These are phyloP conservation scores for Hydractinia echinata DNA, from an alignment of 30 jellyfish, hydroid and myxozoan species.

Conservation along the genomic window DNA sequence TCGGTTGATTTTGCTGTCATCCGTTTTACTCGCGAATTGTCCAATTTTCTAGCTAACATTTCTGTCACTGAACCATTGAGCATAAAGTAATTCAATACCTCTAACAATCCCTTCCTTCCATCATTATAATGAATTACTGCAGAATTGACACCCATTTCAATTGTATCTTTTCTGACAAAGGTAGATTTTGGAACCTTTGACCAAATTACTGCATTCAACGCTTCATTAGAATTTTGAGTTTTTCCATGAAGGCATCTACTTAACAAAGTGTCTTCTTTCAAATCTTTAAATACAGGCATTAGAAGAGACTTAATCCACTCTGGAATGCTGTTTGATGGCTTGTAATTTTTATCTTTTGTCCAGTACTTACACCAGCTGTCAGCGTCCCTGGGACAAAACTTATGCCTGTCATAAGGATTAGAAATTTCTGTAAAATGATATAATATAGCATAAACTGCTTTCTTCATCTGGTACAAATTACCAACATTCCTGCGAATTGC, in stretches of 20 bases:
- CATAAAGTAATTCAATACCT: neutral
- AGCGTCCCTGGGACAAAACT: conserved; percentile 16
- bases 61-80: neutral
- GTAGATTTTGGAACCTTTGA: neutral
- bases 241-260: conserved; percentile 15
- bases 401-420: conserved; percentile 14
- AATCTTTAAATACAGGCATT: conserved; percentile 7
- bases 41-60: neutral
- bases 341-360: conserved; percentile 14
- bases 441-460: conserved; percentile 11
- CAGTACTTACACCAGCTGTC: conserved; percentile 5
- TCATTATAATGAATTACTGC: conserved; percentile 1
- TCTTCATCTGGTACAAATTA: conserved; percentile 7
- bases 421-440: conserved; percentile 11
- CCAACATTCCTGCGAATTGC: conserved; percentile 1
- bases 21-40: neutral
- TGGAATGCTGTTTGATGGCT: conserved; percentile 14
- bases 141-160: conserved; percentile 15
- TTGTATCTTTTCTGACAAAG: conserved; percentile 8
- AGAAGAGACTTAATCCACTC: conserved; percentile 10
- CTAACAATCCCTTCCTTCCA: neutral
- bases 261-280: neutral
- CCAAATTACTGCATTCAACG: conserved; percentile 9
- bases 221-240: conserved; percentile 22
- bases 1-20: too few species aligned